phyloP scores from a whole-genome alignment of 2,797 vertebrate species.

The Enteromius trimaculatus region DNA sequence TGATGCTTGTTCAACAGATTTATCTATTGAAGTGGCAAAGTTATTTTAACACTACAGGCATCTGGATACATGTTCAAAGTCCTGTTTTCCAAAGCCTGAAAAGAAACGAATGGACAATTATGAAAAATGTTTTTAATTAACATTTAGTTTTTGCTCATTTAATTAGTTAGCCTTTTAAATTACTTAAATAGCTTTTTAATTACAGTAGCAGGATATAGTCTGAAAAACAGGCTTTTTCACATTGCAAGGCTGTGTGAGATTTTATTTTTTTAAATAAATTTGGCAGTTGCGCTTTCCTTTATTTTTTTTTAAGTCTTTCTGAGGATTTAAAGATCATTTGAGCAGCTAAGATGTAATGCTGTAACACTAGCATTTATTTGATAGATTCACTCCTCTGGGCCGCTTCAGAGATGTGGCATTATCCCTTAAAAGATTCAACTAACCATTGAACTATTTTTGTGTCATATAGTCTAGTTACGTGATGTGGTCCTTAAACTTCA shows the following conservation, averaged over 20 bases:
- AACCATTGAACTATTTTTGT: background rate
- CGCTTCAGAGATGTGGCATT: conserved; percentile 10
- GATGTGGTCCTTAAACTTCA: conserved; percentile 6
- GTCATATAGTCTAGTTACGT: conserved; percentile 1
- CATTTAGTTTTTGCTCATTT: background rate
- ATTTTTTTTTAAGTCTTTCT: background rate
- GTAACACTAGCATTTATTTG: conserved; percentile 6
- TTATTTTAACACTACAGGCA: conserved; percentile 6
- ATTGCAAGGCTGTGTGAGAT: background rate
- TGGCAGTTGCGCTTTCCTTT: background rate
- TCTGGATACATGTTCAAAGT: background rate
- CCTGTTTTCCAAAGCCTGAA: background rate
- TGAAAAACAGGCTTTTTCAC: conserved; percentile 10
- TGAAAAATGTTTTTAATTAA: background rate
- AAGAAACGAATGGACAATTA: background rate
- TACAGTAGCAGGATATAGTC: background rate
- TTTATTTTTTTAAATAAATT: background rate
- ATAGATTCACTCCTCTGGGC: conserved; percentile 7
- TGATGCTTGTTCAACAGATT: conserved; percentile 3
- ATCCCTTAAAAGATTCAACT: background rate
- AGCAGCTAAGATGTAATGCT: conserved; percentile 6
- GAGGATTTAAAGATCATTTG: background rate
- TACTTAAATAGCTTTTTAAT: background rate
- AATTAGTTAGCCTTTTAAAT: background rate
- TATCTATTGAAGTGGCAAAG: conserved; percentile 17